A percentile compares a stretch with the other conserved stretches of the same genome.
phyloP scores from a whole-genome alignment of 2,797 vertebrate genomes.

The Acipenser oxyrinchus region DNA sequence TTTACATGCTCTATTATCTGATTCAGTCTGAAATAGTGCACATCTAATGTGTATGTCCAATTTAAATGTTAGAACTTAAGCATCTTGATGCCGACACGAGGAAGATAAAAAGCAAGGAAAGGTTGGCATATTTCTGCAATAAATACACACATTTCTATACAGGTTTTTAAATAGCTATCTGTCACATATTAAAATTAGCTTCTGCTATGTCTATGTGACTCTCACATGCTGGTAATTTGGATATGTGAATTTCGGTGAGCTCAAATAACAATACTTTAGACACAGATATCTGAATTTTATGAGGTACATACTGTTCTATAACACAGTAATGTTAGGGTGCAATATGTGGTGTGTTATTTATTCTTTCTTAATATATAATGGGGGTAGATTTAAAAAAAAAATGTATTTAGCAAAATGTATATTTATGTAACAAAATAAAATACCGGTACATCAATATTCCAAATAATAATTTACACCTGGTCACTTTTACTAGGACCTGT shows the following conservation, averaged over 20 bases:
- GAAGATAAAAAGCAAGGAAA: neutral
- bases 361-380: too few species aligned
- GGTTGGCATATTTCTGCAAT: slow-evolving; percentile 6
- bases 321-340: too few species aligned
- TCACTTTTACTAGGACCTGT: too few species aligned
- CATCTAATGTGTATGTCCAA: neutral
- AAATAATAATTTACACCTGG: too few species aligned
- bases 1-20: neutral
- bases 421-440: too few species aligned
- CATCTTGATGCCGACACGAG: neutral
- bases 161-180: slow-evolving; percentile 15
- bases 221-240: neutral
- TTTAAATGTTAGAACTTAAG: slow-evolving; percentile 4
- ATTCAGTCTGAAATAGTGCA: neutral
- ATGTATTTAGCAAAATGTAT: too few species aligned
- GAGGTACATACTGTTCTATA: too few species aligned
- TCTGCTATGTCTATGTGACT: slow-evolving; percentile 2
- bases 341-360: too few species aligned
- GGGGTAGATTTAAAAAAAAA: too few species aligned
- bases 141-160: slow-evolving; percentile 7
- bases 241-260: neutral
- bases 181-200: slow-evolving; percentile 14
- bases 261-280: slow-evolving; percentile 2
- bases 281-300: neutral
- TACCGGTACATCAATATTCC: too few species aligned